These are phyloP conservation scores for Rhorus exstirpatorius DNA, from an alignment of 2,888 invertebrate genomes.

Conservation along the genomic window DNA sequence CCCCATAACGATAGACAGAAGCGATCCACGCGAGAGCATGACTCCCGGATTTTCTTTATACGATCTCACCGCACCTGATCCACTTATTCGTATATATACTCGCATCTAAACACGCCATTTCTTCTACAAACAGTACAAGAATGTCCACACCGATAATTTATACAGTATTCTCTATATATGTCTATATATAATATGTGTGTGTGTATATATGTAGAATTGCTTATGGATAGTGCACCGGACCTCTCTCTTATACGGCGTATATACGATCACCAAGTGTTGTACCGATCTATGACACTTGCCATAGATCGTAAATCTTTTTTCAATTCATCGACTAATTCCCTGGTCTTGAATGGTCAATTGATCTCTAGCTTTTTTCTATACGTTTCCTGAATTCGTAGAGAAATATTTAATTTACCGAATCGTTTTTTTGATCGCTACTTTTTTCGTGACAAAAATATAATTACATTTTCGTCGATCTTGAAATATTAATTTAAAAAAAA, in stretches of 20 bases:
- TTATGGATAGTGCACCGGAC: not conserved
- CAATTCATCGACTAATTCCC: conserved; percentile 33
- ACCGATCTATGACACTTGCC: conserved; percentile 53
- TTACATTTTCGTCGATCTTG: too few species aligned
- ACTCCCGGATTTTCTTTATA: conserved; percentile 65
- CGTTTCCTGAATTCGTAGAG: not conserved
- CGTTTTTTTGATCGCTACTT: too few species aligned
- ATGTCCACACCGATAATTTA: conserved; percentile 25
- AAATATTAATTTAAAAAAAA: too few species aligned
- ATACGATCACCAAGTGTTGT: conserved; percentile 39
- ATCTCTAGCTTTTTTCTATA: conserved; percentile 10
- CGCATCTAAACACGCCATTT: conserved; percentile 48
- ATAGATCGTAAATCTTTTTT: conserved; percentile 50
- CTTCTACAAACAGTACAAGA: conserved; percentile 6
- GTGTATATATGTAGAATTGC: not conserved
- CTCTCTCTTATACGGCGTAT: conserved; percentile 39
- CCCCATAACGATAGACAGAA: conserved; percentile 1
- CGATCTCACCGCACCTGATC: conserved; percentile 63
- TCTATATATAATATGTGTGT: conserved; percentile 1
- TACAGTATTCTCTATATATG: conserved; percentile 18
- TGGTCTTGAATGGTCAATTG: conserved; percentile 20
- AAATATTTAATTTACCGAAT: too few species aligned
- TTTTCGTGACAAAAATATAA: too few species aligned
- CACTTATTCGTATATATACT: too few species aligned
- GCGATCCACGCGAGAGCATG: conserved; percentile 22